Conservation (phyloP, 2,888 invertebrate genomes). For the Melipona bicolor region DNA sequence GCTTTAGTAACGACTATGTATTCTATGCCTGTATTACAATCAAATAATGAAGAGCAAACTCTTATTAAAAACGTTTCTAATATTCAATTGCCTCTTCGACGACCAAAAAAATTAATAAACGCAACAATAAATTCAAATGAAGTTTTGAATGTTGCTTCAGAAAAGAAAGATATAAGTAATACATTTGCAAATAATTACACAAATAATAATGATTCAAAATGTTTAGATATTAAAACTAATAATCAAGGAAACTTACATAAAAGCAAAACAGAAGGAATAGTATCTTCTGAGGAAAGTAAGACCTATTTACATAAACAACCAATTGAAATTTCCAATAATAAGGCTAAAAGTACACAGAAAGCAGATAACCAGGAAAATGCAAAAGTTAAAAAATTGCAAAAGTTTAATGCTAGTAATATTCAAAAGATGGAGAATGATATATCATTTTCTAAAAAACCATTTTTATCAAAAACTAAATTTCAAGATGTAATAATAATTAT, state of each 20-base stretch:
- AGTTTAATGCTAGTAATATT: constrained; percentile 20
- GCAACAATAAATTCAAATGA: background rate
- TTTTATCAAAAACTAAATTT: constrained; percentile 67
- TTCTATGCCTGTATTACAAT: constrained; percentile 6
- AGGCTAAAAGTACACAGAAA: background rate
- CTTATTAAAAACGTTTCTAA: background rate
- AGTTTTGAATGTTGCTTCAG: background rate
- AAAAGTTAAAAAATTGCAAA: background rate
- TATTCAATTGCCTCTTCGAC: constrained; percentile 40
- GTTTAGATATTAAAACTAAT: background rate
- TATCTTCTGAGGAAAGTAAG: background rate
- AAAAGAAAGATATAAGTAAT: background rate
- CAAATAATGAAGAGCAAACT: constrained; percentile 26
- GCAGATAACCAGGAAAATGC: background rate
- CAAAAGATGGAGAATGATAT: constrained; percentile 45
- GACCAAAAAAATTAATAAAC: constrained; percentile 29
- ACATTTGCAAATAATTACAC: background rate
- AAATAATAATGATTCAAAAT: background rate
- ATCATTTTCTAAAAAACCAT: constrained; percentile 47
- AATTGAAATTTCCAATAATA: background rate
- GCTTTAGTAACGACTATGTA: constrained; percentile 40
- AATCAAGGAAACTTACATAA: background rate
- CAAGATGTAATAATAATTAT: constrained; percentile 63
- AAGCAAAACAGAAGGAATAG: background rate
- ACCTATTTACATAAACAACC: too few species aligned